A percentile compares a stretch with the other conserved stretches of the same genome.
Evolutionary conservation across 2,113 vertebrate genomes (phyloP).

Genomic region (Gulo gulo): DNA sequence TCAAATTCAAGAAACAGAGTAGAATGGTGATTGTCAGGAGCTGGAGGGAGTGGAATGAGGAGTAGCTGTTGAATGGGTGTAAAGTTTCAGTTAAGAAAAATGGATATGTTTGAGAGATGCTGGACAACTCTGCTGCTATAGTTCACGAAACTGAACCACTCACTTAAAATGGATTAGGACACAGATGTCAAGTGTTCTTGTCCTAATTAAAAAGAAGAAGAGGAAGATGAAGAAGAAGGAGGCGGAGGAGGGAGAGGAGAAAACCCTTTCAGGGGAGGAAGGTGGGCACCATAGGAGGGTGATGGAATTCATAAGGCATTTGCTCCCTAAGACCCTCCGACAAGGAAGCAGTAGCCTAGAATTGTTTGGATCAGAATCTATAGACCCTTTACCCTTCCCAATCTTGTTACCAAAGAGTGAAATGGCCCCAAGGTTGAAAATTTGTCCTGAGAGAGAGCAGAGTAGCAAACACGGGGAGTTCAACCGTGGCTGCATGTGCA

Average conservation of each 20-base stretch:
- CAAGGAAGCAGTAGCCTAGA: not conserved
- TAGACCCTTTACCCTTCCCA: not conserved
- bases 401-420: not conserved
- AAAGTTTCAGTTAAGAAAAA: not conserved
- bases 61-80: not conserved
- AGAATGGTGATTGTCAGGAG: not conserved
- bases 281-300: not conserved
- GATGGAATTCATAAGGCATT: not conserved
- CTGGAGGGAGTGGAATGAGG: not conserved
- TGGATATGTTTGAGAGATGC: not conserved
- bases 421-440: not conserved
- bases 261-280: not conserved
- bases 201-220: not conserved
- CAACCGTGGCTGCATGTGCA: not conserved
- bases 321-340: not conserved
- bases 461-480: not conserved
- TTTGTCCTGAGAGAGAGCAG: not conserved
- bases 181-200: not conserved
- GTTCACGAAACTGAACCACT: not conserved
- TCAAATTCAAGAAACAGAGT: not conserved
- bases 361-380: not conserved
- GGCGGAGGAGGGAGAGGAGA: not conserved
- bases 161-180: not conserved
- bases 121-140: not conserved
- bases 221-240: not conserved